Conservation (phyloP, 2,888 invertebrate genomes). For the Pterostichus niger region DNA sequence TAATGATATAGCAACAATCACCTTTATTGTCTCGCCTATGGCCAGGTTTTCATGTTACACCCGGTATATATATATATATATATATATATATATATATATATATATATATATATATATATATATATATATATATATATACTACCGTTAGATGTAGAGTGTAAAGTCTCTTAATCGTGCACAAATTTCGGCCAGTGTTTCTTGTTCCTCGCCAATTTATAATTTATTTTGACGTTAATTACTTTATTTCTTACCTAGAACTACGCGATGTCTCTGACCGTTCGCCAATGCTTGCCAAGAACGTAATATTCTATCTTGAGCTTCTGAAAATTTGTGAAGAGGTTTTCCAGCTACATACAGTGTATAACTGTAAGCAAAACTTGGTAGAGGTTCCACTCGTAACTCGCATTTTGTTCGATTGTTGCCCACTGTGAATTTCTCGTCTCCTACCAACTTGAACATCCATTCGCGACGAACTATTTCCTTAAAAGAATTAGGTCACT, state of each 20-base stretch:
- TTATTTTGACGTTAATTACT: neutral
- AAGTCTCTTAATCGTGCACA: no score
- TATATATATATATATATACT: no score
- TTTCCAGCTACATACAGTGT: constrained; percentile 90
- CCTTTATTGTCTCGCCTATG: no score
- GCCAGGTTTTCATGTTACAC: no score
- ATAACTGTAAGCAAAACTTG: constrained; percentile 90
- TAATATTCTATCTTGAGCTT: constrained; percentile 87
- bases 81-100: no score
- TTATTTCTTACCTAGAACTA: constrained; percentile 85
- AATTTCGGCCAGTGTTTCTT: no score
- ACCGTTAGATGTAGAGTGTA: no score
- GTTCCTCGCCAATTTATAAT: no score
- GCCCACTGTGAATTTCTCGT: constrained; percentile 87
- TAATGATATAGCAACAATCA: no score
- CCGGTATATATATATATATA: no score
- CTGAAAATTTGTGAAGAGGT: constrained; percentile 88
- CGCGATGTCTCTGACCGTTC: constrained; percentile 80
- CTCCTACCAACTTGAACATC: constrained; percentile 96
- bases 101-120: no score
- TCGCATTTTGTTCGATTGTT: constrained; percentile 75
- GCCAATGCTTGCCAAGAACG: constrained; percentile 85
- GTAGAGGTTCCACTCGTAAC: constrained; percentile 81
- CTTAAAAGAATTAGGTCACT: constrained; percentile 75
- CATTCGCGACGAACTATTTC: constrained; percentile 88